Conservation (phyloP, 2,797 vertebrate genomes). For the Aselliscus stoliczkanus region DNA sequence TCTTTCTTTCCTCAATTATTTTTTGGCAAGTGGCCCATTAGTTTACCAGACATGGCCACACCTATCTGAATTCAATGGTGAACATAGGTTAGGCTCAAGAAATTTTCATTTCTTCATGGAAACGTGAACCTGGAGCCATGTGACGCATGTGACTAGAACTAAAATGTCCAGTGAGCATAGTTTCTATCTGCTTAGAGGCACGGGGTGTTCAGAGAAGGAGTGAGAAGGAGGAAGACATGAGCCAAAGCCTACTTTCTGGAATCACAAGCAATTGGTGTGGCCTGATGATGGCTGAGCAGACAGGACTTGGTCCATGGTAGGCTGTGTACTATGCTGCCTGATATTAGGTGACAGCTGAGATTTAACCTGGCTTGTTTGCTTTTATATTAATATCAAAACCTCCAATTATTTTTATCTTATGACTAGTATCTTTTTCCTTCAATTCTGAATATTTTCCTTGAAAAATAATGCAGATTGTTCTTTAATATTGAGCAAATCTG, state of each 20-base stretch:
- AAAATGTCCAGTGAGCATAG: not conserved
- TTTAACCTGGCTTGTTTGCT: constrained; percentile 1
- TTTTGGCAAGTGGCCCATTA: not conserved
- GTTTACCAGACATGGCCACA: not conserved
- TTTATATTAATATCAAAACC: not conserved
- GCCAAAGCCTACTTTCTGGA: not conserved
- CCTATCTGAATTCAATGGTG: not conserved
- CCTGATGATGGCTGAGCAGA: not conserved
- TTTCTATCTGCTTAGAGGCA: not conserved
- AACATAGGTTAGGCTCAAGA: not conserved
- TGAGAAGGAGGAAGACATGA: not conserved
- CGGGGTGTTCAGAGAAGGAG: not conserved
- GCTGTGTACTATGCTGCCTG: not conserved
- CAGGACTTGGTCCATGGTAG: not conserved
- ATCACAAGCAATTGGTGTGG: not conserved
- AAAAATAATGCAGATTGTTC: constrained; percentile 13
- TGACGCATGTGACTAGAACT: not conserved
- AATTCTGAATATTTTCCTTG: constrained; percentile 42
- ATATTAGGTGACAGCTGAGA: not conserved
- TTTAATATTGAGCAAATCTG: constrained; percentile 36
- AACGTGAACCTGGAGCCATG: too few species aligned
- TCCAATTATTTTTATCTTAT: constrained; percentile 53
- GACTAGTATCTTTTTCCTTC: not conserved
- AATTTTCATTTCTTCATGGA: too few species aligned
- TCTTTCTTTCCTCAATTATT: not conserved